Evolutionary conservation across 2,888 invertebrate species (phyloP).

Genomic region (Schizaphis graminum): DNA sequence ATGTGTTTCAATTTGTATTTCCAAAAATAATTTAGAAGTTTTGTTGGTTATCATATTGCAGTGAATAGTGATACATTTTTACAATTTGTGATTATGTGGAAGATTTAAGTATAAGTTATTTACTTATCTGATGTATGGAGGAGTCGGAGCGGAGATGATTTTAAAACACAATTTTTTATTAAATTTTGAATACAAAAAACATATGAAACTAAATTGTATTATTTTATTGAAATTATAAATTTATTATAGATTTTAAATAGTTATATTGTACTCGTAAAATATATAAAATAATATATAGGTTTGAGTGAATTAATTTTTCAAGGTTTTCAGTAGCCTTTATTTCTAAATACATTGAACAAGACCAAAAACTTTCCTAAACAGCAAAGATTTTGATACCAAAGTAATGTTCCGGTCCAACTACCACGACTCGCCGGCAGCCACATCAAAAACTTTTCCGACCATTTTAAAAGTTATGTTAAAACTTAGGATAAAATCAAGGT

Average conservation of each 20-base stretch:
- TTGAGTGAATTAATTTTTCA: neutral
- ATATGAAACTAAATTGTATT: neutral
- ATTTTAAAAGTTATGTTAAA: conserved; percentile 41
- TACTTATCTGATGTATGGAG: neutral
- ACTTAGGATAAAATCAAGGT: conserved; percentile 41
- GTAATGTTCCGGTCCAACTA: conserved; percentile 33
- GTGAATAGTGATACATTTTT: neutral
- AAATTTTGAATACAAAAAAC: neutral
- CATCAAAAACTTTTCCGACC: conserved; percentile 25
- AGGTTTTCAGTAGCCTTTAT: neutral
- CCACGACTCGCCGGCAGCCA: neutral
- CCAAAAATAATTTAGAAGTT: neutral
- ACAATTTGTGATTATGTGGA: neutral
- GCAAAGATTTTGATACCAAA: conserved; percentile 30
- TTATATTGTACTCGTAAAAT: neutral
- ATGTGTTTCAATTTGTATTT: neutral
- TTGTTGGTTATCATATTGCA: neutral
- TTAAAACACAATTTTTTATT: neutral
- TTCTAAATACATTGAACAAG: neutral
- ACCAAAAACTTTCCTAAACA: conserved; percentile 12
- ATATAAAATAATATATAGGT: neutral
- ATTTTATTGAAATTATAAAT: neutral
- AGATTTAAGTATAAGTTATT: neutral
- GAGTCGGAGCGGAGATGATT: neutral
- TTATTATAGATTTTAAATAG: neutral